These are phyloP conservation scores for Mesitornis unicolor DNA, from an alignment of 2,113 vertebrate genomes.

Conservation along the genomic window DNA sequence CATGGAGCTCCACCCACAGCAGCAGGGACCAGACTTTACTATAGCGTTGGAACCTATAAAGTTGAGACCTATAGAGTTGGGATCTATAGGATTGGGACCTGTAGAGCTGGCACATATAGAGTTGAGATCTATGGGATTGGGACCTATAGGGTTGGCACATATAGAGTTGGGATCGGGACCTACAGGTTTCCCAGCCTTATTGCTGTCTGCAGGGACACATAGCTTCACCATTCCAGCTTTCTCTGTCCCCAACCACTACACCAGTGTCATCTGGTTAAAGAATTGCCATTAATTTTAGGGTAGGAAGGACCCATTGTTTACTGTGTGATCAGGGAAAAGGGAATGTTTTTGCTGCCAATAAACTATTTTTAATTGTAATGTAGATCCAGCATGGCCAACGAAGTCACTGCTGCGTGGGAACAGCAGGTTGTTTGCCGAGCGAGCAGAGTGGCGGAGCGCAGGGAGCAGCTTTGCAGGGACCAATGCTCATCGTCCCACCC, in stretches of 20 bases:
- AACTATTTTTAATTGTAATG: slow-evolving; percentile 48
- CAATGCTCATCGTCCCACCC: accelerated
- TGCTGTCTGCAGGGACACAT: not conserved
- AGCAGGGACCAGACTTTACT: not conserved
- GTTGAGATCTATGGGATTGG: too few species aligned
- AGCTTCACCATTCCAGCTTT: not conserved
- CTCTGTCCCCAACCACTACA: not conserved
- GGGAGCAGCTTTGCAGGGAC: not conserved
- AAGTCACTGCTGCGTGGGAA: not conserved
- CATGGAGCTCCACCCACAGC: not conserved
- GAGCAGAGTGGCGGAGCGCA: not conserved
- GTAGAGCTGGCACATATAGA: too few species aligned
- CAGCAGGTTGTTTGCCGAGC: not conserved
- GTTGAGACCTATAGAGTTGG: too few species aligned
- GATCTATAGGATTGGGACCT: too few species aligned
- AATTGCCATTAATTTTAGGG: not conserved
- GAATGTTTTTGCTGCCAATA: slow-evolving; percentile 16
- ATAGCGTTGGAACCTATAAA: not conserved
- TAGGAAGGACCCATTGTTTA: slow-evolving; percentile 57
- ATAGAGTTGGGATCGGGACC: too few species aligned
- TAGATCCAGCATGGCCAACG: not conserved
- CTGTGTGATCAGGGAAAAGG: not conserved
- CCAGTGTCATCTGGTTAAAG: slow-evolving; percentile 3
- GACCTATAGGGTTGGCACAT: too few species aligned
- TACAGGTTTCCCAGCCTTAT: not conserved